Conservation (phyloP, 2,113 vertebrate genomes). For the Gavia stellata region DNA sequence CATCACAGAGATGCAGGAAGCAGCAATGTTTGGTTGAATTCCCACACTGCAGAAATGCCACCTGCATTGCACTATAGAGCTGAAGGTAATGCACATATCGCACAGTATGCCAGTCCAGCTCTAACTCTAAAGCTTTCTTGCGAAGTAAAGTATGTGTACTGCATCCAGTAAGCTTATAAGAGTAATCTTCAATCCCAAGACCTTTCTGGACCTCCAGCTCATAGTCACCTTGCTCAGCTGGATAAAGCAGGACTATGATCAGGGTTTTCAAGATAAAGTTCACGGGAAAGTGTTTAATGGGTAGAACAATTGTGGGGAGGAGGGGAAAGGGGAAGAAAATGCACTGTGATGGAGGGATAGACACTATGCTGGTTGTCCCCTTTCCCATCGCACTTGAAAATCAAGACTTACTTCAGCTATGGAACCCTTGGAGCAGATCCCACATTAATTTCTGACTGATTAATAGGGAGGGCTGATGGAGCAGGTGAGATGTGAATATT, state of each 20-base stretch:
- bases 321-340: background rate
- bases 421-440: background rate
- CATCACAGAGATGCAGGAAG: background rate
- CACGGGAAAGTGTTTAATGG: background rate
- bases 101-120: background rate
- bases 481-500: background rate
- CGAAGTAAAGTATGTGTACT: background rate
- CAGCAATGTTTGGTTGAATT: background rate
- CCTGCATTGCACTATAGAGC: background rate
- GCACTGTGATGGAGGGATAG: background rate
- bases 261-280: background rate
- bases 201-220: background rate
- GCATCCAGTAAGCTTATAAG: background rate
- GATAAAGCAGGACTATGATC: background rate
- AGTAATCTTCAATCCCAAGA: background rate
- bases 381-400: background rate
- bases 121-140: background rate
- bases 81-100: background rate
- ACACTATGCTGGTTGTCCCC: background rate
- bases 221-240: background rate
- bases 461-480: background rate
- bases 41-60: background rate
- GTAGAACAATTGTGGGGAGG: background rate
- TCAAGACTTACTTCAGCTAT: background rate
- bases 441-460: background rate